Conservation (phyloP, 2,797 vertebrate genomes). For the Enoplosus armatus region DNA sequence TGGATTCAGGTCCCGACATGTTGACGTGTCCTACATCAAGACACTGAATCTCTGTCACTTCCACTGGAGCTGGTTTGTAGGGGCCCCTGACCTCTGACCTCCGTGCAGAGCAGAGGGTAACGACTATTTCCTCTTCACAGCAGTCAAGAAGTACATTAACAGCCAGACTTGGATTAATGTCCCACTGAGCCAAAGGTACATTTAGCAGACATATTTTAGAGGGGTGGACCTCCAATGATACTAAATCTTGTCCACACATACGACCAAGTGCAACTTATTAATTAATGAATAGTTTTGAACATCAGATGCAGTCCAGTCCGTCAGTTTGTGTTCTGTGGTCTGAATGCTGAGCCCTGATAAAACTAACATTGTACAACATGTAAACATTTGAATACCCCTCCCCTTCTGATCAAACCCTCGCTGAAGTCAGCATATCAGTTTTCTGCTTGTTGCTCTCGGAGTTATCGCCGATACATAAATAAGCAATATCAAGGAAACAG, state of each 20-base stretch:
- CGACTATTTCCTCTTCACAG: neutral
- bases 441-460: conserved; percentile 2
- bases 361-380: neutral
- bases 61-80: neutral
- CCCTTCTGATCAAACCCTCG: too few species aligned
- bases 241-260: too few species aligned
- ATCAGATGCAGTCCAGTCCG: too few species aligned
- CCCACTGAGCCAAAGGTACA: neutral
- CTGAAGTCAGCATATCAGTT: neutral
- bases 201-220: too few species aligned
- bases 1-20: neutral
- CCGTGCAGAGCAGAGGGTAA: neutral
- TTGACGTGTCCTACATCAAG: neutral
- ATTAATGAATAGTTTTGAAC: too few species aligned
- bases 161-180: neutral
- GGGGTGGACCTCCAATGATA: too few species aligned
- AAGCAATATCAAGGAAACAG: neutral
- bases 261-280: too few species aligned
- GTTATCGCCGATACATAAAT: conserved; percentile 1
- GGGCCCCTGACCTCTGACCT: conserved; percentile 5
- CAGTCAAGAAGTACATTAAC: neutral
- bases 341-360: too few species aligned
- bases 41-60: neutral
- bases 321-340: too few species aligned
- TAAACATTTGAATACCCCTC: too few species aligned